phyloP scores from a whole-genome alignment of 1,140 invertebrate species.

The Akabosia matsudoensis region DNA sequence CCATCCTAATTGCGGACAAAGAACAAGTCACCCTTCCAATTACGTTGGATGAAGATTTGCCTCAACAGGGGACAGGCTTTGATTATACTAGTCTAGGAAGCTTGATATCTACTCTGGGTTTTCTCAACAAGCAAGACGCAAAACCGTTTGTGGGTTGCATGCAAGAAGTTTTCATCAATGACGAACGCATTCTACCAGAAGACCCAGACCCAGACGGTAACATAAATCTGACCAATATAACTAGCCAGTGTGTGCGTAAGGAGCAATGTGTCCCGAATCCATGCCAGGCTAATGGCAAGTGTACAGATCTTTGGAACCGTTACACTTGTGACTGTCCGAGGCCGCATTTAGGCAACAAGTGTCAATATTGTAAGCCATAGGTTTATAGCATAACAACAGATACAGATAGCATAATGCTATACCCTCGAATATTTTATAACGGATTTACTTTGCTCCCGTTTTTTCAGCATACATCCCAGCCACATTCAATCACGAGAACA shows the following conservation, averaged over 20 bases:
- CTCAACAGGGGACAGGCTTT: constrained; percentile 62
- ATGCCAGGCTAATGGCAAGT: constrained; percentile 78
- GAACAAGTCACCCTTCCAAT: constrained; percentile 41
- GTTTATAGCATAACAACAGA: neutral
- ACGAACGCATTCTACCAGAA: constrained; percentile 31
- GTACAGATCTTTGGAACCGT: constrained; percentile 83
- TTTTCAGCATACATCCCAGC: constrained; percentile 74
- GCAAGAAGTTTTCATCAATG: constrained; percentile 61
- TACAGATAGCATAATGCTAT: neutral
- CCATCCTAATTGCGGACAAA: constrained; percentile 52
- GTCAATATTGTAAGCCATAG: constrained; percentile 71
- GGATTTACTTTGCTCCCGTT: constrained; percentile 28
- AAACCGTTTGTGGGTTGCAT: constrained; percentile 84
- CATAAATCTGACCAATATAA: constrained; percentile 57
- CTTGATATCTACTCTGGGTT: constrained; percentile 54
- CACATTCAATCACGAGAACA: constrained; percentile 84
- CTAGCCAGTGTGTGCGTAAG: constrained; percentile 69
- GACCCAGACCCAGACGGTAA: constrained; percentile 47
- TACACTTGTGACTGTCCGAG: constrained; percentile 80
- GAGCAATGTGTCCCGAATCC: constrained; percentile 77
- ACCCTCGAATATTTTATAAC: neutral
- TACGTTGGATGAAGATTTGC: neutral
- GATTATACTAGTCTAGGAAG: constrained; percentile 75
- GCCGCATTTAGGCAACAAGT: constrained; percentile 80
- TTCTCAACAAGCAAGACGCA: constrained; percentile 51